phyloP scores from a whole-genome alignment of 1,140 invertebrate species.

The Trichomalopsis sarcophagae region DNA sequence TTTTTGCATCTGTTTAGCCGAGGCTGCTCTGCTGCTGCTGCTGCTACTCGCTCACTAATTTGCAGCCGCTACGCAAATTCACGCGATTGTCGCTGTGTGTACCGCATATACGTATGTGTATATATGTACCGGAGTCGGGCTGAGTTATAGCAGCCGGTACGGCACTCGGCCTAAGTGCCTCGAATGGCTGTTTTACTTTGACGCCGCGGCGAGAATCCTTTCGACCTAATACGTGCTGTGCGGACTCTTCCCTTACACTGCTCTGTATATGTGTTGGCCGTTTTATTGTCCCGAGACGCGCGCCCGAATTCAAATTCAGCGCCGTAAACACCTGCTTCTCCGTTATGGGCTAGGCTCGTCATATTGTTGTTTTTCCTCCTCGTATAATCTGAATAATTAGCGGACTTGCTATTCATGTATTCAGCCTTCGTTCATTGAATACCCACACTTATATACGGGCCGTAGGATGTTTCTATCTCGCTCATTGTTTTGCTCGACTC shows the following conservation, averaged over 20 bases:
- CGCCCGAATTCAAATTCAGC: background rate
- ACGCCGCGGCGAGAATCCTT: constrained; percentile 3
- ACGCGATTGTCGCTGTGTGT: background rate
- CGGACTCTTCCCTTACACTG: background rate
- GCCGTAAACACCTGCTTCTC: background rate
- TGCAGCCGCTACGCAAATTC: background rate
- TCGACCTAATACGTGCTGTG: constrained; percentile 9
- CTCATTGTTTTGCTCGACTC: too few relatives aligned
- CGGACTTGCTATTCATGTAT: background rate
- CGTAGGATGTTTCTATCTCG: too few relatives aligned
- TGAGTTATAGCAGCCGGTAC: background rate
- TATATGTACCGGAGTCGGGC: background rate
- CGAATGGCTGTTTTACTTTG: constrained; percentile 4
- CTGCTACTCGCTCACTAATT: constrained; percentile 17
- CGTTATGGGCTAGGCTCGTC: background rate
- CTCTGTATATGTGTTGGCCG: too few relatives aligned
- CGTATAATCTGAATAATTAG: background rate
- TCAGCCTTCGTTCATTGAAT: background rate
- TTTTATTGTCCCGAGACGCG: background rate
- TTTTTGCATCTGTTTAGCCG: constrained; percentile 50
- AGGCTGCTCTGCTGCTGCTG: background rate
- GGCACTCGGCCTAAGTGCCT: background rate
- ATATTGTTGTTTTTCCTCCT: background rate
- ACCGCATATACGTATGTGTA: background rate
- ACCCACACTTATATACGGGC: too few relatives aligned